phyloP scores from a whole-genome alignment of 1,140 invertebrate species.

The Oreohelix idahoensis region DNA sequence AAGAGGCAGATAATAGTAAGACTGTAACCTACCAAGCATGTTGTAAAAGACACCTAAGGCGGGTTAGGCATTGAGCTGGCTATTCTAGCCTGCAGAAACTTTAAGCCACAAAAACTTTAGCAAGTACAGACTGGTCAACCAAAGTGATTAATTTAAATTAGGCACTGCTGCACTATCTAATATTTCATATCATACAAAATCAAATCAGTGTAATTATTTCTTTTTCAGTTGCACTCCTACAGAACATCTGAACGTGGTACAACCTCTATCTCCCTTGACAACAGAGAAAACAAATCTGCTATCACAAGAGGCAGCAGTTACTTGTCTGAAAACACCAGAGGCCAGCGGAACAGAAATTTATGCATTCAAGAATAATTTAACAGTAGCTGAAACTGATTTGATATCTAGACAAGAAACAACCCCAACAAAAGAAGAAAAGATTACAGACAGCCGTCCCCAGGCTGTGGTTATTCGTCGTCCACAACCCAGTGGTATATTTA shows the following conservation, averaged over 20 bases:
- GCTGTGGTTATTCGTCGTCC: slow-evolving; percentile 46
- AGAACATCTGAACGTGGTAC: neutral
- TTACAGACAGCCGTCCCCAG: slow-evolving; percentile 9
- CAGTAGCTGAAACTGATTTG: neutral
- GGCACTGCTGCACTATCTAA: too few relatives aligned
- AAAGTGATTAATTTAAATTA: too few relatives aligned
- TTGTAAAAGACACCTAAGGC: too few relatives aligned
- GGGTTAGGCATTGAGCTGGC: too few relatives aligned
- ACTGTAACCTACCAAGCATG: too few relatives aligned
- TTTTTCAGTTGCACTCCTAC: neutral
- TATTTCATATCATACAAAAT: too few relatives aligned
- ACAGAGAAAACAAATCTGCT: slow-evolving; percentile 10
- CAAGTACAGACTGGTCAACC: too few relatives aligned
- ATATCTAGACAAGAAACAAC: neutral
- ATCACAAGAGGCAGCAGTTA: neutral
- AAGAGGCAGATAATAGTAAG: too few relatives aligned
- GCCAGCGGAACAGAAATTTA: neutral
- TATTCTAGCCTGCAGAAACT: too few relatives aligned
- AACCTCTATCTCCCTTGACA: slow-evolving; percentile 14
- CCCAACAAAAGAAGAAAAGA: neutral
- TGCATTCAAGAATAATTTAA: neutral
- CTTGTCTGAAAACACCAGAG: neutral
- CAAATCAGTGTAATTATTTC: neutral
- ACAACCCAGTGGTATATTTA: slow-evolving; percentile 35
- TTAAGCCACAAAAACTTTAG: too few relatives aligned